Conservation (phyloP, 2,888 invertebrate species). For the Epinotia ramella region DNA sequence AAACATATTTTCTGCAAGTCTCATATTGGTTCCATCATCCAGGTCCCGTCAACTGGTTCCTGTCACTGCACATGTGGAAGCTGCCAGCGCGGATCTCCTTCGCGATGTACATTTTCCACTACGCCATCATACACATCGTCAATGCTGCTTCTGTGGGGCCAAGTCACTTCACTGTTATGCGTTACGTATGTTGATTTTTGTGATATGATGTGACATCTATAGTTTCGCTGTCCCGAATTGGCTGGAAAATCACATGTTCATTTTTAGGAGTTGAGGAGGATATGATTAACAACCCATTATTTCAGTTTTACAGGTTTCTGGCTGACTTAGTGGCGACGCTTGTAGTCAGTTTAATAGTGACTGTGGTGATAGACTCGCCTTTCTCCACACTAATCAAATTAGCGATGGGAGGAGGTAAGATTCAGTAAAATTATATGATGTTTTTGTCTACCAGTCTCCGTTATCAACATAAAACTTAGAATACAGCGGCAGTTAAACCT, state of each 20-base stretch:
- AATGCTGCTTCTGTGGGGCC: conserved; percentile 55
- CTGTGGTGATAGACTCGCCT: conserved; percentile 67
- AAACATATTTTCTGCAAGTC: not conserved
- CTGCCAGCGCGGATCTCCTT: conserved; percentile 81
- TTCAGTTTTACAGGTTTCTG: conserved; percentile 64
- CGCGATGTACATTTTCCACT: conserved; percentile 83
- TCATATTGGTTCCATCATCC: conserved; percentile 41
- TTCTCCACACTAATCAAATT: conserved; percentile 65
- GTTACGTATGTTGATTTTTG: conserved; percentile 49
- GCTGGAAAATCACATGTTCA: not conserved
- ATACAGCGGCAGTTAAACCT: too few species aligned
- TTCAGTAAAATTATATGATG: not conserved
- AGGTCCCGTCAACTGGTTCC: conserved; percentile 80
- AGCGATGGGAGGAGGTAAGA: conserved; percentile 57
- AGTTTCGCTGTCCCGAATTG: too few species aligned
- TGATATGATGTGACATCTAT: not conserved
- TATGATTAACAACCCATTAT: conserved; percentile 39
- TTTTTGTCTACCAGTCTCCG: not conserved
- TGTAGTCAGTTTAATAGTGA: conserved; percentile 60
- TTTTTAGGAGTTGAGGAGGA: not conserved
- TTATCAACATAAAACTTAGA: too few species aligned
- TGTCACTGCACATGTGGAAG: conserved; percentile 80
- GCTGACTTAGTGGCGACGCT: conserved; percentile 59
- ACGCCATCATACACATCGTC: conserved; percentile 62
- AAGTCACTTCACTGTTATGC: conserved; percentile 54